Evolutionary conservation across 2,113 vertebrate genomes (phyloP), one percentile per base, ranked within the genome.

Genomic region (Oplegnathus fasciatus): DNA sequence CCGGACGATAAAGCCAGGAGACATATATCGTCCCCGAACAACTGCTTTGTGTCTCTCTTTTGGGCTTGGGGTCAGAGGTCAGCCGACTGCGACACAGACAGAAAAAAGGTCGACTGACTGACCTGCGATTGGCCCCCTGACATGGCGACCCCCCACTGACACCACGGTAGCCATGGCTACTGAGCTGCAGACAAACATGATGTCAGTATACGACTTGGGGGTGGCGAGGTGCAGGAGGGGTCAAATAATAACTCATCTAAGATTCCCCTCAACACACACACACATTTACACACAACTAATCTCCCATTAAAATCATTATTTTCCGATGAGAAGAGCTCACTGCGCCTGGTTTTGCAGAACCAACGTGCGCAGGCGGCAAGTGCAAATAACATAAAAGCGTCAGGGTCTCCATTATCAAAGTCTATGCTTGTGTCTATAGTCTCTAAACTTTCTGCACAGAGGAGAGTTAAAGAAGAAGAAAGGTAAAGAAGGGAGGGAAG

Each of bases 401-500:
- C 8, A 20, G 69, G 76, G 74, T 92, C 83, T 88, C 86, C 84
- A 86, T 91, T 93, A 94, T 94, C 90, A 94, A 94, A 91, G 94
- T 87, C 79, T 32, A 52, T 50, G 80, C 78, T 82, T 76, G 65
- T 78, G 82, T 88, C 69, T 90, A 78, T 72, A 72, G 84, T 90
- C 84, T 91, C 87, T 91, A 92, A 94, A 94, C 90, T 94, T 94
- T 87, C 75, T 76, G 85, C 83, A 83, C 89, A 72, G 83, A 92
- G 88, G 89, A 90, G 89, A 93, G 87, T 89, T 88, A 84, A 90
- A 91, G 89, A 88, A 90, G 89, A 93, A 91, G 92, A 88, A 93
- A 91, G 91, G 92, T 92, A 92, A 91, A 91, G 91, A 91, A 82
- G 90, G 92, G 85, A 83, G 89, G 87, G 88, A 86, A 95, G 91